A percentile compares a stretch with the other conserved stretches of the same genome.
Conservation (phyloP, 2,113 vertebrate species). For the Lamprotornis superbus region DNA sequence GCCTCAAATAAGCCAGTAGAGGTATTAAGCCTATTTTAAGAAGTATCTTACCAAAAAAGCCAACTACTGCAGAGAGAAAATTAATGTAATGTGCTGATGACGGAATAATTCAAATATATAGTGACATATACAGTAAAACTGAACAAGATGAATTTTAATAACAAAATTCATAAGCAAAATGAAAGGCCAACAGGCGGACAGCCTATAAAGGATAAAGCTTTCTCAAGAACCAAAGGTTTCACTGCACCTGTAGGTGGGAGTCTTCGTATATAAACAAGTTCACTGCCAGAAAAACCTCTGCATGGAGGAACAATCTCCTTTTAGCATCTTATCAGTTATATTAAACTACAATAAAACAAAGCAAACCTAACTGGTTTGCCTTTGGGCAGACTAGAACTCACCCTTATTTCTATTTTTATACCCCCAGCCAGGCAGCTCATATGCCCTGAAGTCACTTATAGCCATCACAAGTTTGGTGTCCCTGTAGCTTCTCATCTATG, state of each 20-base stretch:
- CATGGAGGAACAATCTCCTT: background rate
- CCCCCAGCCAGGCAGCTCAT: background rate
- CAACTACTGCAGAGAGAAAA: background rate
- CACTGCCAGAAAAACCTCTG: background rate
- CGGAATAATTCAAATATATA: background rate
- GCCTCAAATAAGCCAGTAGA: background rate
- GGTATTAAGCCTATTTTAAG: background rate
- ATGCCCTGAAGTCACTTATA: background rate
- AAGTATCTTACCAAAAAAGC: background rate
- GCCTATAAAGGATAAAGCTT: background rate
- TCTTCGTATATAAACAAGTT: background rate
- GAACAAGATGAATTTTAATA: background rate
- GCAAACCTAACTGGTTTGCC: background rate
- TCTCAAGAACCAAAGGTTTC: background rate
- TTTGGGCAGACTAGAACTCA: background rate
- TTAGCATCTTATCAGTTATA: background rate
- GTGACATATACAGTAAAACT: background rate
- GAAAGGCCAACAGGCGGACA: background rate
- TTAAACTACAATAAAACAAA: background rate
- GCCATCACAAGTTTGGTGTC: background rate
- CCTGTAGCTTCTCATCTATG: background rate
- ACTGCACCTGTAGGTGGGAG: constrained; percentile 32
- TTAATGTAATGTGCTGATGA: background rate
- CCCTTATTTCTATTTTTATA: background rate
- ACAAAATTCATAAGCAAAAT: background rate